Base-by-base conservation (phyloP, 2,797 vertebrate genomes). In the Enteromius anoplus region DNA sequence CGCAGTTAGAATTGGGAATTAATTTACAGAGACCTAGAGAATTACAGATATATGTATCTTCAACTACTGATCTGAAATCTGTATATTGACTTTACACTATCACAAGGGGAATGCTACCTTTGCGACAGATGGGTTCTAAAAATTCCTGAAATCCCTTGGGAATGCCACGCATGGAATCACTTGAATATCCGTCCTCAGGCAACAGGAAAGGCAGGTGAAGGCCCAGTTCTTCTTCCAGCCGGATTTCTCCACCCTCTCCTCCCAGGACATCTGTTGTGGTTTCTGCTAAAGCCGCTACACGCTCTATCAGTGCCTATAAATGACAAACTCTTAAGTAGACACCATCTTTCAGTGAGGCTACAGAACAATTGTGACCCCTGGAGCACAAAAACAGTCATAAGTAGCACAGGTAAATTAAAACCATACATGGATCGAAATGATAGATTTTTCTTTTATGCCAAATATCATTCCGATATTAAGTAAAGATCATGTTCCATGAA, bases 121-220 rank as follows among this genome's bases (percentile, higher is more conserved):
- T 96, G 88, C 92, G 94, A 89, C 95, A 97, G 23, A 98, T 92
- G 0, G 97, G 96, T 82, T 98, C 96, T 88, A 99, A 88, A 91
- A 99, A 98, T 77, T 98, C 96, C 77, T 94, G 94, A 29, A 99
- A 92, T n/a, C 97, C 97, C 12, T 91, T 95, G 8, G 98, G 98
- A 86, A 97, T 93, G 84, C 96, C 97, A 89, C 93, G 94, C 85
- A 97, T 93, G 0, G 94, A 94, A 78, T 97, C 96, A 12, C 97
- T 97, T 62, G 97, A 97, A 89, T 98, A 98, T 68, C 97, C 97
- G 42, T 96, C 97, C 91, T 98, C 97, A 0, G 98, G 97, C 88
- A 99, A 85, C 85, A 98, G 96, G 91, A 99, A 98, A 71, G 97
- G 98, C 69, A 99, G 92, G 86, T 94, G 96, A 69, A 99, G 94